These are phyloP conservation scores for Crotalus viridis DNA, from an alignment of 2,113 vertebrate species.

Conservation along the genomic window DNA sequence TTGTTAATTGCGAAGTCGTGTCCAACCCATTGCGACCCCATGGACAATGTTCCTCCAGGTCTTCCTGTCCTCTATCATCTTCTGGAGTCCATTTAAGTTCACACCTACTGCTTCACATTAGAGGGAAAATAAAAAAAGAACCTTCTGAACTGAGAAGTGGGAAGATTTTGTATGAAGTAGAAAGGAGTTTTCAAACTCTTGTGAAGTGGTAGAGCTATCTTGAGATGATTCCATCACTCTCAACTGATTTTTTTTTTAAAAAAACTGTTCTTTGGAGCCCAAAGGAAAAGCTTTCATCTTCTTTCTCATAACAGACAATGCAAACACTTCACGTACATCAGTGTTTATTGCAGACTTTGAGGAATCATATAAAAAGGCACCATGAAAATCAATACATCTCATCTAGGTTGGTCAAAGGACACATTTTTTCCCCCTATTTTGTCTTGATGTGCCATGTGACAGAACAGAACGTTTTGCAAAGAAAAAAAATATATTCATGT, in stretches of 20 bases:
- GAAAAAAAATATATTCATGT: slow-evolving; percentile 40
- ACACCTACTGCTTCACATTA: neutral
- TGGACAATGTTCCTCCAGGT: no score
- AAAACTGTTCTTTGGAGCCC: neutral
- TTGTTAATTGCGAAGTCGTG: no score
- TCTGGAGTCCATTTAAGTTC: no score
- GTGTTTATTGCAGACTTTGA: slow-evolving; percentile 85
- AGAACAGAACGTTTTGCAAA: slow-evolving; percentile 65
- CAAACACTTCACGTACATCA: slow-evolving; percentile 66
- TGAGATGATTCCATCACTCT: neutral
- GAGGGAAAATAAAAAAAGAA: neutral
- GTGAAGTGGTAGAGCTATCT: neutral
- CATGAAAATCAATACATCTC: slow-evolving; percentile 78
- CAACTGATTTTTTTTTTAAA: neutral
- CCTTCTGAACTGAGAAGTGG: no score
- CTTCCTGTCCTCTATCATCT: no score
- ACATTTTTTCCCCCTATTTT: neutral
- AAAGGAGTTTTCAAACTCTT: neutral
- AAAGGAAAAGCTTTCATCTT: slow-evolving; percentile 21
- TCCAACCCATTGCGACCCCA: no score
- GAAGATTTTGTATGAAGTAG: neutral
- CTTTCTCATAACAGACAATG: slow-evolving; percentile 53
- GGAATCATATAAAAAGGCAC: slow-evolving; percentile 86
- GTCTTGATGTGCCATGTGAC: slow-evolving; percentile 69
- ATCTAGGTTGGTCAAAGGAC: slow-evolving; percentile 62